Base-by-base conservation (phyloP, 2,113 vertebrate genomes). In the Charadrius vociferus region DNA sequence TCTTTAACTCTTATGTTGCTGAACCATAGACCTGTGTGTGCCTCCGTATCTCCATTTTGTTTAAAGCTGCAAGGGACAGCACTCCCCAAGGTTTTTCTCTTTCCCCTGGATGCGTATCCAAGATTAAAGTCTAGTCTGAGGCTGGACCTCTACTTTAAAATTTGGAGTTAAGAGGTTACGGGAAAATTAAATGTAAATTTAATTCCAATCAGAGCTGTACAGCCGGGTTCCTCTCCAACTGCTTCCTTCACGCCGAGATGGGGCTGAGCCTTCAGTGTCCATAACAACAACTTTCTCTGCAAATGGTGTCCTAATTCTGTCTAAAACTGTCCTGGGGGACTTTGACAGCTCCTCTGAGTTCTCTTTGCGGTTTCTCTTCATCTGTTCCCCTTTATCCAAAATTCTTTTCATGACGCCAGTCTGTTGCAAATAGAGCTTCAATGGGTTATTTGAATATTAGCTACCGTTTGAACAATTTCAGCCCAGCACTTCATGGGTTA, bases 261-360 rank as follows among this genome's bases (percentile, higher is more conserved):
- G 81, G 93, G 53, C 92, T 96, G 78, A 96, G 92, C 58, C 50
- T 96, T 95, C 92, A 96, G 87, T 94, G 96, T 96, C 96, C 96
- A 86, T 97, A 97, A 97, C 96, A 94, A 97, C 93, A 96, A 94
- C 81, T 96, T 96, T 90, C 43, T 58, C 32, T 94, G 93, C 45
- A 89, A 95, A 95, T 88, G 92, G 78, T 97, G 96, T 95, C 96
- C 96, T 97, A 95, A 94, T 97, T 97, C 96, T 97, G 96, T 97
- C 96, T 97, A 93, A 96, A 96, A 85, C 85, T 96, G 96, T 97
- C 96, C 96, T 96, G 78, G 65, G 96, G 96, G 96, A 96, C 92
- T 96, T 92, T 94, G 96, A 96, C 95, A 94, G 95, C 85, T 96
- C 85, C 58, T 97, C 95, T 92, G 96, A 94, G 95, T 65, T 96